phyloP scores from a whole-genome alignment of 1,140 invertebrate genomes.

The Drosophila mojavensis region DNA sequence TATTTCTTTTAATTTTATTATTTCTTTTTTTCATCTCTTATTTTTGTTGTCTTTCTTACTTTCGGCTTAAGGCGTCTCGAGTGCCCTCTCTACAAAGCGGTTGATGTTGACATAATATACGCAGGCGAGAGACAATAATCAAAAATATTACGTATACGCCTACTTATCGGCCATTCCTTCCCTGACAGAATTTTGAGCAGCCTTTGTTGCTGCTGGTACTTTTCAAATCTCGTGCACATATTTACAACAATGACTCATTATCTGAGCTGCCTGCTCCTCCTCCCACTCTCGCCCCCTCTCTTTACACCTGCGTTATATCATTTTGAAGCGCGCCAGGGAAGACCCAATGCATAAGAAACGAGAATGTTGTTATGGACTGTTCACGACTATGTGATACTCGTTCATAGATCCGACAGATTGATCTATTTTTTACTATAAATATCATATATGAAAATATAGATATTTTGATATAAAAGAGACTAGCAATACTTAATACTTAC shows the following conservation, averaged over 20 bases:
- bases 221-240: not conserved
- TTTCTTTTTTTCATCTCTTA: conserved; percentile 1
- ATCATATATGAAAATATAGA: too few relatives aligned
- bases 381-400: not conserved
- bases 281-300: not conserved
- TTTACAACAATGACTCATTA: not conserved
- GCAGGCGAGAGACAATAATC: conserved; percentile 10
- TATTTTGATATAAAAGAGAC: too few relatives aligned
- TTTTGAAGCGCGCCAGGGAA: conserved; percentile 9
- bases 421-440: too few relatives aligned
- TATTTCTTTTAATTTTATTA: conserved; percentile 13
- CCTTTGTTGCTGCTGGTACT: not conserved
- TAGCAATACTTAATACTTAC: too few relatives aligned
- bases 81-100: conserved; percentile 17
- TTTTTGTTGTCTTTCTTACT: conserved; percentile 15
- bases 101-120: conserved; percentile 40
- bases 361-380: not conserved
- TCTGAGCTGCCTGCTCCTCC: not conserved
- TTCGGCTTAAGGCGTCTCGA: conserved; percentile 11
- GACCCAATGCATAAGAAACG: conserved; percentile 19
- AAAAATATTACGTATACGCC: conserved; percentile 46
- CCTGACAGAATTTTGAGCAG: conserved; percentile 9
- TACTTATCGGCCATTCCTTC: not conserved
- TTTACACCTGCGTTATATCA: conserved; percentile 23
- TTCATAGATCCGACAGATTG: too few relatives aligned